phyloP scores from a whole-genome alignment of 2,797 vertebrate species.

The Enteromius treurensis region DNA sequence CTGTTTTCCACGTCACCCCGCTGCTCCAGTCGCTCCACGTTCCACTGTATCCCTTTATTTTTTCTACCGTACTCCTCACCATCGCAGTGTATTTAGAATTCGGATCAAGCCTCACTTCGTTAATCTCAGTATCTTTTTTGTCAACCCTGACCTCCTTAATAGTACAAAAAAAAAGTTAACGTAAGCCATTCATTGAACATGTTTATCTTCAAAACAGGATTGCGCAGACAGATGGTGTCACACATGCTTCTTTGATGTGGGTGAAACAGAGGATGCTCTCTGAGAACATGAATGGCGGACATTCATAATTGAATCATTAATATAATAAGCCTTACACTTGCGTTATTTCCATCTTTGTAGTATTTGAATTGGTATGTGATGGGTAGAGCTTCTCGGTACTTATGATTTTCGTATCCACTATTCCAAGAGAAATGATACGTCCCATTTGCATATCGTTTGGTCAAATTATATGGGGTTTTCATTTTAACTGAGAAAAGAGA shows the following conservation, averaged over 20 bases:
- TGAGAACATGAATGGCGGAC: conserved; percentile 7
- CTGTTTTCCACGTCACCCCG: conserved; percentile 47
- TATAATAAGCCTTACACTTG: not conserved
- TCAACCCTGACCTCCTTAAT: not conserved
- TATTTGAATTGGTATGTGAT: conserved; percentile 48
- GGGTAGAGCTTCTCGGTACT: accelerated
- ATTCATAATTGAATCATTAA: not conserved
- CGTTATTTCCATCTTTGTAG: conserved; percentile 35
- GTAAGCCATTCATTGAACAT: conserved; percentile 8
- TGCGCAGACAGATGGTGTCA: not conserved
- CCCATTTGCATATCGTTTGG: conserved; percentile 34
- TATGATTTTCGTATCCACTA: conserved; percentile 52
- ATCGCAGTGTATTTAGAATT: conserved; percentile 50
- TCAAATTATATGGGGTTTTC: conserved; percentile 50
- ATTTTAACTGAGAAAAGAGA: conserved; percentile 66
- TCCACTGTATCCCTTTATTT: accelerated
- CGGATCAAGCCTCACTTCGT: not conserved
- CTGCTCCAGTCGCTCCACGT: conserved; percentile 66
- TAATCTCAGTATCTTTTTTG: accelerated
- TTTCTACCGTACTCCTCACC: conserved; percentile 4
- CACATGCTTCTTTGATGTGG: conserved; percentile 22
- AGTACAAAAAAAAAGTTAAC: not conserved
- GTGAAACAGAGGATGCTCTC: conserved; percentile 13
- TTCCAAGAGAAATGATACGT: conserved; percentile 57
- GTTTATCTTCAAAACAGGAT: not conserved